phyloP scores from a whole-genome alignment of 2,888 invertebrate species.

The Synergus laeviventris region DNA sequence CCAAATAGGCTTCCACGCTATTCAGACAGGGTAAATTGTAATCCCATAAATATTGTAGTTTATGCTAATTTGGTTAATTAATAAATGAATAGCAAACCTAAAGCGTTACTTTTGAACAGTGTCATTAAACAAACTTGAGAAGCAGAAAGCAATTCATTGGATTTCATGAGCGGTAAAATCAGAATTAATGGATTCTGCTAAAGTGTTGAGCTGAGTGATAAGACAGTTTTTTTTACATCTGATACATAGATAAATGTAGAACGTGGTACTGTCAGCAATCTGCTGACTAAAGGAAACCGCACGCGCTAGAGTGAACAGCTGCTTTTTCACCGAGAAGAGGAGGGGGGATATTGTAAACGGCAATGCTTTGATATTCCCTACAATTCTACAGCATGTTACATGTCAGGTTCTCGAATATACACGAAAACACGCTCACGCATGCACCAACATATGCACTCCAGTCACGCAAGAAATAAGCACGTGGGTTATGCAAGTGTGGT shows the following conservation, averaged over 20 bases:
- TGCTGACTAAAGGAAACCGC: constrained; percentile 62
- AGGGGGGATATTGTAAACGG: constrained; percentile 67
- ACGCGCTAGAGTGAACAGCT: constrained; percentile 68
- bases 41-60: too few species aligned
- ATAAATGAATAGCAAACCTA: background rate
- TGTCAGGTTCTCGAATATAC: constrained; percentile 47
- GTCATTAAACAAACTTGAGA: constrained; percentile 3
- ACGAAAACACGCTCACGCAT: constrained; percentile 63
- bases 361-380: constrained; percentile 59
- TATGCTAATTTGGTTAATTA: too few species aligned
- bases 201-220: constrained; percentile 16
- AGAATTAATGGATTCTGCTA: background rate
- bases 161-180: constrained; percentile 13
- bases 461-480: constrained; percentile 66
- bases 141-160: background rate
- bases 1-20: too few species aligned
- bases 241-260: constrained; percentile 5
- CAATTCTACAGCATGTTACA: constrained; percentile 49
- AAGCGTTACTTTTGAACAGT: background rate
- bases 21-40: too few species aligned
- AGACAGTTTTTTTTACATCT: constrained; percentile 11
- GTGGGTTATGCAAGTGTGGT: constrained; percentile 55
- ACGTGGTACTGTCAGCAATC: constrained; percentile 49
- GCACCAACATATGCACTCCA: constrained; percentile 57
- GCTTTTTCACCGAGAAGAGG: constrained; percentile 62